Base-by-base conservation (phyloP, 2,888 invertebrate genomes). In the Erynnis tages region DNA sequence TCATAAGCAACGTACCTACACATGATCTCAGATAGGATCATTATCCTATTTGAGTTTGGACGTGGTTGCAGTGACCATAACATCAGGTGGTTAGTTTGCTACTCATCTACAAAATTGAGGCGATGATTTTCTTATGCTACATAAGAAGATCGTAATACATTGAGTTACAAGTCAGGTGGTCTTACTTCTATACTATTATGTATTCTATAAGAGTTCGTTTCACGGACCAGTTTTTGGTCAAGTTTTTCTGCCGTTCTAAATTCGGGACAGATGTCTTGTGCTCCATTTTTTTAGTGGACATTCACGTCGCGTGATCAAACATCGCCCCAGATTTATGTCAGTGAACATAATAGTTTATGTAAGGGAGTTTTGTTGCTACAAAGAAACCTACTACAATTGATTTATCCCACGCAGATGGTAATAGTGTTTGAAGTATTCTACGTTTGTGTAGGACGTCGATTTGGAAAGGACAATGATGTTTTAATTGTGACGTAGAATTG, bases 231-330 rank as follows among this genome's bases (percentile, higher is more conserved):
- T 37, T 46, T 17, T 25, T 16, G 32, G 19, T 6, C 10, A 35
- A 3, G 14, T 27, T 41, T 41, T 27, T 25, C 25, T 16, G 11
- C 37, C 29, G 47, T 54, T 47, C 49, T 50, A 55, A 56, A 56
- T 59, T 53, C 54, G 43, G 57, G 62, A 56, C 61, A 60, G 57
- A 61, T 64, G 40, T 58, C 50, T 55, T 45, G 54, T 55, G 57
- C 58, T 60, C 61, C 57, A 61, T 62, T 62, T 63, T n/a, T 35
- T 19, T 55, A 47, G 59, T 54, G 58, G 55, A 63, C 60, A 68
- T 71, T 65, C 53, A 58, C 49, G 62, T 57, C 62, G 55, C 55
- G 54, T 54, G 53, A 61, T 61, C 66, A 62, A 69, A 69, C 63
- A 64, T 62, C 64, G 62, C 57, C 63, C 53, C 57, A 59, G 61